A percentile compares a stretch with the other conserved stretches of the same genome.
Conservation (phyloP, 2,797 vertebrate genomes). For the Danio tinwini region DNA sequence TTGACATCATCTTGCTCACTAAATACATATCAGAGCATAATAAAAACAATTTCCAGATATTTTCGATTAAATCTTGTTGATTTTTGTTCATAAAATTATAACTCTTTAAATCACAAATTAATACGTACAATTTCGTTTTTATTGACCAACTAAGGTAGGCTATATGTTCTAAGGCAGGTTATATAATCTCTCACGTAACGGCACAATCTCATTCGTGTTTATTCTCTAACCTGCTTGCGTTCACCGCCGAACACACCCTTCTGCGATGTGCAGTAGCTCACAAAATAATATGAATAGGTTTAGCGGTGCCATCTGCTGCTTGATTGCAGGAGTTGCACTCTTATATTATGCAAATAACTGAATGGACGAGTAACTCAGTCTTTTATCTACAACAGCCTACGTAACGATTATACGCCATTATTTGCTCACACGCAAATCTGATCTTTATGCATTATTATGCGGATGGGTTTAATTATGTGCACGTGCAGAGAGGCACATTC, state of each 20-base stretch:
- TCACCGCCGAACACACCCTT: slow-evolving; percentile 57
- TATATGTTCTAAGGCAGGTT: background rate
- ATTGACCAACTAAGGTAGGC: background rate
- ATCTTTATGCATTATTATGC: background rate
- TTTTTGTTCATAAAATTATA: no score
- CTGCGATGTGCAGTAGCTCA: background rate
- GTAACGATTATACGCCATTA: background rate
- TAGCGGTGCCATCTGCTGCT: slow-evolving; percentile 52
- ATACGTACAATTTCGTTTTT: background rate
- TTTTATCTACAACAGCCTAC: background rate
- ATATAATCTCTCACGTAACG: no score
- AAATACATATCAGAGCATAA: background rate
- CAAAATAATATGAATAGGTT: background rate
- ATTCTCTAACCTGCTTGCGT: background rate
- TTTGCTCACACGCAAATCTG: background rate
- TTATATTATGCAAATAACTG: background rate
- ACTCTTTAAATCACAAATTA: background rate
- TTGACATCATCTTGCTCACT: background rate
- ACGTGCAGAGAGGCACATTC: background rate
- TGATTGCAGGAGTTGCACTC: background rate
- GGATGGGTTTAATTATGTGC: no score
- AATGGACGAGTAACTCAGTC: background rate
- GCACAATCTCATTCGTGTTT: background rate
- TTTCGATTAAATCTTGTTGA: background rate
- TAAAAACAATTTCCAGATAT: background rate